phyloP scores from a whole-genome alignment of 2,113 vertebrate species.

The Hipposideros armiger region DNA sequence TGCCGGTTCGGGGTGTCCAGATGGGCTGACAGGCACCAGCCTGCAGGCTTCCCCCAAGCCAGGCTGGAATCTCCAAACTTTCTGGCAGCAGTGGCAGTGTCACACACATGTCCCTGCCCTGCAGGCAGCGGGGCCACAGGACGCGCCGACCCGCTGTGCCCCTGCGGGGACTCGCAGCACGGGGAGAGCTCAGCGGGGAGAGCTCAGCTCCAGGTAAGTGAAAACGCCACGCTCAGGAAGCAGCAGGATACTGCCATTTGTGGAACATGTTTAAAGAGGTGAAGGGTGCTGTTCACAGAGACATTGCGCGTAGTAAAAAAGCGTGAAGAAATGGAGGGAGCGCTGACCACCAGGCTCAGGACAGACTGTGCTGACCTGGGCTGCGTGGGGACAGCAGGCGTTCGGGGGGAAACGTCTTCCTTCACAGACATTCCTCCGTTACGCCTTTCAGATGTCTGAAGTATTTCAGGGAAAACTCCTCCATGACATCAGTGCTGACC shows the following conservation, averaged over 20 bases:
- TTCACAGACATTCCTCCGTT: background rate
- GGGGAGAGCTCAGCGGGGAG: background rate
- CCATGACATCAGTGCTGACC: background rate
- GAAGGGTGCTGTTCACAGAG: no score
- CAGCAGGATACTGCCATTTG: accelerated
- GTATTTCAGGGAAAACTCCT: background rate
- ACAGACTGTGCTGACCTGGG: no score
- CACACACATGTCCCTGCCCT: background rate
- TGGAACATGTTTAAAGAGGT: background rate
- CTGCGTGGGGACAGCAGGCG: background rate
- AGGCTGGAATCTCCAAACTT: background rate
- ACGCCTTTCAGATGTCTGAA: no score
- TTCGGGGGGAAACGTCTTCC: background rate
- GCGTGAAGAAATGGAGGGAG: background rate
- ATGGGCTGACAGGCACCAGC: no score
- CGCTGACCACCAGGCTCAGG: background rate
- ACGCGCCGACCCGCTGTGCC: no score
- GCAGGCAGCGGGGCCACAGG: background rate
- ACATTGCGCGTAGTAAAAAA: background rate
- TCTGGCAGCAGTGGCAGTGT: background rate
- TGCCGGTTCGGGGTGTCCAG: background rate
- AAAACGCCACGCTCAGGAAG: background rate
- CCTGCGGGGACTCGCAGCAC: background rate
- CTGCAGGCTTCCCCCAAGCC: background rate
- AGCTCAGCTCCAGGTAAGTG: background rate